A percentile compares a stretch with the other conserved stretches of the same genome.
Conservation (phyloP, 2,888 invertebrate genomes). For the Tupiocoris notatus region DNA sequence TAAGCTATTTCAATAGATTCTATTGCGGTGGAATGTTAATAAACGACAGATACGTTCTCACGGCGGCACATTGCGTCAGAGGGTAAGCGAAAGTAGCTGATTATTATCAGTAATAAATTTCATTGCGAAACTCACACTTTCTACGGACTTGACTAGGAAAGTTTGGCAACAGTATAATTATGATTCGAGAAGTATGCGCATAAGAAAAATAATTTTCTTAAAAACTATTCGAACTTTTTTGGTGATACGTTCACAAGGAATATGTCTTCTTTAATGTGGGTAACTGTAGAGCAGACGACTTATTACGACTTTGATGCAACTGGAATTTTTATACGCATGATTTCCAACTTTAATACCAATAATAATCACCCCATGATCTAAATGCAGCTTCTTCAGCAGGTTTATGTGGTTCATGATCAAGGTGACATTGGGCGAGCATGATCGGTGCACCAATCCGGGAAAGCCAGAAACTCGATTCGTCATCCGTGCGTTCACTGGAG, state of each 20-base stretch:
- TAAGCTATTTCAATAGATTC: conserved; percentile 83
- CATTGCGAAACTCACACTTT: no score
- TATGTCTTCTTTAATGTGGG: no score
- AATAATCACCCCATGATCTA: not conserved
- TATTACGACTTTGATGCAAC: no score
- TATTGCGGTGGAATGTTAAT: conserved; percentile 87
- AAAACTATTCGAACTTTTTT: no score
- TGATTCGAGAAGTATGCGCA: no score
- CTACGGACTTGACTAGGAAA: no score
- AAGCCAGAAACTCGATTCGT: conserved; percentile 78
- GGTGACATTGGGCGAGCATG: conserved; percentile 83
- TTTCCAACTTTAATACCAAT: not conserved
- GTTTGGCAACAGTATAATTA: no score
- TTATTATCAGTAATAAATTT: not conserved
- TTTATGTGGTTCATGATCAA: conserved; percentile 93
- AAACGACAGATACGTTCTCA: conserved; percentile 82
- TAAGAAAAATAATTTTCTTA: not conserved
- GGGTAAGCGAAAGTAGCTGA: conserved; percentile 60
- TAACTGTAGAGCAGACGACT: no score
- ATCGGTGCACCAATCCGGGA: conserved; percentile 71
- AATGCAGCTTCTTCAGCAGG: conserved; percentile 56
- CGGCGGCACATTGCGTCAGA: conserved; percentile 87
- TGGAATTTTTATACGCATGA: not conserved
- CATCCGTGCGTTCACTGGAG: conserved; percentile 70
- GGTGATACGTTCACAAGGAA: no score